Conservation (phyloP, 1,140 invertebrate genomes). For the Cylas formicarius region DNA sequence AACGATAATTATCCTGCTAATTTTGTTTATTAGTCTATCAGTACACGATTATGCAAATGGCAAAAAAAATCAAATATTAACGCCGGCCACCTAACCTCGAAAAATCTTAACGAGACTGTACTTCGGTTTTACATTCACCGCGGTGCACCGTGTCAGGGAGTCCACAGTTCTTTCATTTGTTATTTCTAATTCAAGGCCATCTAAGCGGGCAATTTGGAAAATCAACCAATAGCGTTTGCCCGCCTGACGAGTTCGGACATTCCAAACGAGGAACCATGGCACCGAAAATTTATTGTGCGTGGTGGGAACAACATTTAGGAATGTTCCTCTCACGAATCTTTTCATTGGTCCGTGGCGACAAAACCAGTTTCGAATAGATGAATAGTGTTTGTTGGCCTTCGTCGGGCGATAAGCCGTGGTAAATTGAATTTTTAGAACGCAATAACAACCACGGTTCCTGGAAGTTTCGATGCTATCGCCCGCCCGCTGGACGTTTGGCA, state of each 20-base stretch:
- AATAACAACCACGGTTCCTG: conserved; percentile 11
- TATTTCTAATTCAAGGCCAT: conserved; percentile 25
- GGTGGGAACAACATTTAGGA: conserved; percentile 4
- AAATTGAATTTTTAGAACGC: conserved; percentile 18
- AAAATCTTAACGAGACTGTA: no score
- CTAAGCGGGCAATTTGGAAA: conserved; percentile 19
- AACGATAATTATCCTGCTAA: no score
- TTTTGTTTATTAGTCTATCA: no score
- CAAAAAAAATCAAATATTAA: no score
- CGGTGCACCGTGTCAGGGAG: no score
- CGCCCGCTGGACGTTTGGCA: no score
- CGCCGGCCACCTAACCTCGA: no score
- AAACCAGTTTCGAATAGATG: conserved; percentile 22
- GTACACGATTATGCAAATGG: no score
- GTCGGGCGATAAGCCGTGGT: conserved; percentile 15
- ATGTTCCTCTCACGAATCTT: conserved; percentile 1
- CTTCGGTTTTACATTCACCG: no score
- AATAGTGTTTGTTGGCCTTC: conserved; percentile 12
- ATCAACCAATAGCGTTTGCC: conserved; percentile 7
- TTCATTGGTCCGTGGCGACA: conserved; percentile 17
- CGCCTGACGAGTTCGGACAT: conserved; percentile 1
- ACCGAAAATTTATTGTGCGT: conserved; percentile 9
- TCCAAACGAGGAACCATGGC: conserved; percentile 14
- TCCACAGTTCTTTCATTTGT: conserved; percentile 16
- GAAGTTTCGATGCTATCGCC: conserved; percentile 1